Base-by-base conservation (phyloP, 2,797 vertebrate species). In the Catamblyrhynchus diadema region DNA sequence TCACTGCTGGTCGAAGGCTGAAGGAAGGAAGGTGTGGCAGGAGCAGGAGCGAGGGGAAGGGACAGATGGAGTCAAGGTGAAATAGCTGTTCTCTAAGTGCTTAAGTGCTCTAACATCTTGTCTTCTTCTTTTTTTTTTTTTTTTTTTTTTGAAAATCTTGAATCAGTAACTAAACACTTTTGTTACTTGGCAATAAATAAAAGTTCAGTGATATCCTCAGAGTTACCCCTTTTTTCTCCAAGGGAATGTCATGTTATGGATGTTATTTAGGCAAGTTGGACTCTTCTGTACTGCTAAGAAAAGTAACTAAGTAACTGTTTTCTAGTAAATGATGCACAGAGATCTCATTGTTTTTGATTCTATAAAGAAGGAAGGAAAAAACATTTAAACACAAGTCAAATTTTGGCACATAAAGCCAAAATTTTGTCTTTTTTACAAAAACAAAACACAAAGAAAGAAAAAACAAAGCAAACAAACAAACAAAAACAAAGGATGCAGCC, bases 1-100 rank as follows among this genome's bases (percentile, higher is more conserved):
- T 56, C 6, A 0, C 23, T 2, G 0, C 33, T 3, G 0, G 6
- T 61, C 28, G 0, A 51, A 11, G 33, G 14, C 23, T 4, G 1
- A 8, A 32, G 17, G 1, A 9, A 32, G 17, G 25, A 48, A 48
- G 32, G 18, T 65, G 35, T 14, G 25, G 8, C 8, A 41, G 21
- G 0, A 1, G 32, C 33, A 41, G 50, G 69, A 56, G 17, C 1
- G 3, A 41, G 21, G 32, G 25, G 50, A 73, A 17, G 20, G 13
- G 25, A 48, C 7, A 64, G 21, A 11, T 32, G 2, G 5, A 65
- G 12, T 11, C 9, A 18, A 14, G 9, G 21, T 56, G 30, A 64
- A 12, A 50, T 42, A 9, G 11, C 13, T 22, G 10, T 14, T 30
- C 13, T 48, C 21, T 17, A 30, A 24, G 8, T 9, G 6, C 20